These are phyloP conservation scores for Sturnus vulgaris DNA, from an alignment of 2,113 vertebrate species.

Conservation along the genomic window DNA sequence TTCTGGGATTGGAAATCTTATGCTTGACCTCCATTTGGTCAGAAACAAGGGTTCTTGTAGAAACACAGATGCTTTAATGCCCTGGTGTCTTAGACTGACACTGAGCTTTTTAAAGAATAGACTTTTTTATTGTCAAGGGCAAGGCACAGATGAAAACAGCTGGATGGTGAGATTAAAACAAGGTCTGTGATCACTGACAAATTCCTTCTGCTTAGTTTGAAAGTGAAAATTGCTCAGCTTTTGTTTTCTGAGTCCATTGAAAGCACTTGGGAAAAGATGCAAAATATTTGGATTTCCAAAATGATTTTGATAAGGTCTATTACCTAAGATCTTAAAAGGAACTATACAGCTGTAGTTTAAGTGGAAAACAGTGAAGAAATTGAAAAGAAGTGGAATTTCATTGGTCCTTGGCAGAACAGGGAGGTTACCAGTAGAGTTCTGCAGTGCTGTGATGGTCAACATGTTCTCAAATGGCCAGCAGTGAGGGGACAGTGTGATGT, in stretches of 20 bases:
- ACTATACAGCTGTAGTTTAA: background rate
- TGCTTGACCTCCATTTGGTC: background rate
- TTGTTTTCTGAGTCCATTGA: background rate
- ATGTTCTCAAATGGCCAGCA: background rate
- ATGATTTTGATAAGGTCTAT: background rate
- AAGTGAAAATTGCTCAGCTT: background rate
- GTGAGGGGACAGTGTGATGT: background rate
- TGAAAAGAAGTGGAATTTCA: background rate
- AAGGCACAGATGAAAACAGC: background rate
- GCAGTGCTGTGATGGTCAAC: background rate
- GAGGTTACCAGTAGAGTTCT: background rate
- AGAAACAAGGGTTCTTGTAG: background rate
- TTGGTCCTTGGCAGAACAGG: background rate
- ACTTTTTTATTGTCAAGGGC: background rate
- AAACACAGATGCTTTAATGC: background rate
- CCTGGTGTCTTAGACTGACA: background rate
- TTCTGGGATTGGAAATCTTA: background rate
- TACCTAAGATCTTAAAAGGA: background rate
- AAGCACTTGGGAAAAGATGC: background rate
- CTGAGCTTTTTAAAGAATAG: background rate
- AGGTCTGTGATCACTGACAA: background rate
- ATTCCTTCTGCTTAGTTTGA: background rate
- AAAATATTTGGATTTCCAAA: background rate
- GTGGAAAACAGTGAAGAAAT: background rate
- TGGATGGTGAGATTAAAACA: background rate